Evolutionary conservation across 2,797 vertebrate genomes (phyloP).

Genomic region (Chelmon rostratus): DNA sequence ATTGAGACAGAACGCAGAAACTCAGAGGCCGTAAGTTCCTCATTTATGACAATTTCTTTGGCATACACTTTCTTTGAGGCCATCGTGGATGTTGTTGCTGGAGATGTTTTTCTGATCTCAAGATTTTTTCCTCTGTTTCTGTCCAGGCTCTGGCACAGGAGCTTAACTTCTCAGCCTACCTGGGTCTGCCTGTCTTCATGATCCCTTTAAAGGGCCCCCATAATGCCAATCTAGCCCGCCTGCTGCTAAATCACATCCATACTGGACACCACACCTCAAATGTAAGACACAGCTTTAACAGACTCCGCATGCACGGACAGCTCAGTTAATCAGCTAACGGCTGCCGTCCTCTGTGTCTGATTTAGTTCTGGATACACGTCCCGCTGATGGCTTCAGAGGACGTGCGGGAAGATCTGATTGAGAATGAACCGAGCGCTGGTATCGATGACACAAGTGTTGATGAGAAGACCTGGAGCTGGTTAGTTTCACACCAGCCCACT

Average conservation of each 20-base stretch:
- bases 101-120: background rate
- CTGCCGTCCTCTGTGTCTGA: constrained; percentile 23
- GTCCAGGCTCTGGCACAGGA: constrained; percentile 93
- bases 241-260: constrained; percentile 93
- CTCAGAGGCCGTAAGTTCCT: constrained; percentile 89
- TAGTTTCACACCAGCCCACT: constrained; percentile 48
- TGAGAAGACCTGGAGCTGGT: constrained; percentile 95
- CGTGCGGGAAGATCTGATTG: constrained; percentile 90
- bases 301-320: background rate
- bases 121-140: background rate
- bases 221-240: constrained; percentile 91
- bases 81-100: background rate
- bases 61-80: background rate
- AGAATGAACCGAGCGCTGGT: constrained; percentile 84
- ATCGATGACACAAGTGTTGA: constrained; percentile 83
- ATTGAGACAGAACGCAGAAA: constrained; percentile 89
- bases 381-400: constrained; percentile 90
- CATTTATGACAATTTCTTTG: background rate
- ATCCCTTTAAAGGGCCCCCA: constrained; percentile 88
- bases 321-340: background rate
- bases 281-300: constrained; percentile 76
- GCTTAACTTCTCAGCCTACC: constrained; percentile 93
- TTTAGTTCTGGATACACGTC: constrained; percentile 94
- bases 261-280: constrained; percentile 94
- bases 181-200: constrained; percentile 94